A percentile compares a stretch with the other conserved stretches of the same genome.
Conservation (phyloP, 2,113 vertebrate genomes). For the Passer montanus region DNA sequence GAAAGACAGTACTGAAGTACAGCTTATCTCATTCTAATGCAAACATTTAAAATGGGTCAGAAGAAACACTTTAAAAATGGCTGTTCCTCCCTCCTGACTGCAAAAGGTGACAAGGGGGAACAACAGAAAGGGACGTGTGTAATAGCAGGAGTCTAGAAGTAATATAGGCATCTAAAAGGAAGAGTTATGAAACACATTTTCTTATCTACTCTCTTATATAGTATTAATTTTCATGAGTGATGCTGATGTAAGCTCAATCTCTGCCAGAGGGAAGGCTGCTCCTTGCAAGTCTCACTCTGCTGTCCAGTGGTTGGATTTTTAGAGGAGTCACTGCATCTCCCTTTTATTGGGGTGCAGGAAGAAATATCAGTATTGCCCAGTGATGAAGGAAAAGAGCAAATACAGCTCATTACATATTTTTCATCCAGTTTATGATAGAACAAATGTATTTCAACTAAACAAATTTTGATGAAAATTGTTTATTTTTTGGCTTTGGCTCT, state of each 20-base stretch:
- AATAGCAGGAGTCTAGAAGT: neutral
- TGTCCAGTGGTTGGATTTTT: neutral
- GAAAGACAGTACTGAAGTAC: neutral
- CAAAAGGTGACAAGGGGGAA: neutral
- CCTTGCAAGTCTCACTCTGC: neutral
- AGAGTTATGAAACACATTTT: neutral
- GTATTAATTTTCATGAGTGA: neutral
- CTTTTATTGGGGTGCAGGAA: neutral
- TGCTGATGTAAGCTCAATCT: neutral
- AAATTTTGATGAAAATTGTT: neutral
- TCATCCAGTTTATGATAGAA: neutral
- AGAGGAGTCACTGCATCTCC: neutral
- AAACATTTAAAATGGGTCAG: neutral
- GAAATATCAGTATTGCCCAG: neutral
- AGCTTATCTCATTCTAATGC: neutral
- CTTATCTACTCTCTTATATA: neutral
- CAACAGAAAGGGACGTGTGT: neutral
- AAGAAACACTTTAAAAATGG: neutral
- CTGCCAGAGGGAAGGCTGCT: neutral
- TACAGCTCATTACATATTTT: neutral
- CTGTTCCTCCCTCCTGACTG: neutral
- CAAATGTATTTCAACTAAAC: neutral
- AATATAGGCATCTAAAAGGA: neutral
- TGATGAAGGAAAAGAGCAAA: neutral
- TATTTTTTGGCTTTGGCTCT: neutral